These are phyloP conservation scores for Gastrophysa polygoni DNA, from an alignment of 2,888 invertebrate genomes.

Conservation along the genomic window DNA sequence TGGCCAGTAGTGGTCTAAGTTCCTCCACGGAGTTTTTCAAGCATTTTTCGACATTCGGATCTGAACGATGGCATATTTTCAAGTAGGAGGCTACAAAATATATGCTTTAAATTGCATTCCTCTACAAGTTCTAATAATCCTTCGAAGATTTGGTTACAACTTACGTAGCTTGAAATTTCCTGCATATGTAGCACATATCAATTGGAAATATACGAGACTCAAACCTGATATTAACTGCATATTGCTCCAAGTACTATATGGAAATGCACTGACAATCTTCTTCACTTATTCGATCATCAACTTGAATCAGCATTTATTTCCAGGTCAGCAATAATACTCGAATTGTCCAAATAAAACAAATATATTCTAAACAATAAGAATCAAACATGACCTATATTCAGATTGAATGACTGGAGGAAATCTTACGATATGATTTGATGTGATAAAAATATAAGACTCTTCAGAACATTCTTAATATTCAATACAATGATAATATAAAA, in stretches of 20 bases:
- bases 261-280: too few relatives aligned
- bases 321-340: not conserved
- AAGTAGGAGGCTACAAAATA: conserved; percentile 67
- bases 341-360: not conserved
- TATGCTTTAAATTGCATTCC: too few relatives aligned
- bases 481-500: too few relatives aligned
- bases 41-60: conserved; percentile 68
- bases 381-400: not conserved
- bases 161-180: conserved; percentile 19
- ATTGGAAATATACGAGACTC: conserved; percentile 2
- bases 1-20: conserved; percentile 64
- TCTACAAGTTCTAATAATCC: too few relatives aligned
- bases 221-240: conserved; percentile 14
- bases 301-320: not conserved
- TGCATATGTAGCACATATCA: not conserved
- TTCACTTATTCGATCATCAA: too few relatives aligned
- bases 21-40: conserved; percentile 66
- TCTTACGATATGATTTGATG: too few relatives aligned
- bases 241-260: not conserved
- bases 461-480: too few relatives aligned
- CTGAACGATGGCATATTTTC: conserved; percentile 69
- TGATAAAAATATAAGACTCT: too few relatives aligned
- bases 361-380: too few relatives aligned
- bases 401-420: too few relatives aligned
- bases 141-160: not conserved